Percentiles rank a stretch among this genome's conserved stretches.
Conservation (phyloP, 2,888 invertebrate species). For the Trichopria drosophilae region DNA sequence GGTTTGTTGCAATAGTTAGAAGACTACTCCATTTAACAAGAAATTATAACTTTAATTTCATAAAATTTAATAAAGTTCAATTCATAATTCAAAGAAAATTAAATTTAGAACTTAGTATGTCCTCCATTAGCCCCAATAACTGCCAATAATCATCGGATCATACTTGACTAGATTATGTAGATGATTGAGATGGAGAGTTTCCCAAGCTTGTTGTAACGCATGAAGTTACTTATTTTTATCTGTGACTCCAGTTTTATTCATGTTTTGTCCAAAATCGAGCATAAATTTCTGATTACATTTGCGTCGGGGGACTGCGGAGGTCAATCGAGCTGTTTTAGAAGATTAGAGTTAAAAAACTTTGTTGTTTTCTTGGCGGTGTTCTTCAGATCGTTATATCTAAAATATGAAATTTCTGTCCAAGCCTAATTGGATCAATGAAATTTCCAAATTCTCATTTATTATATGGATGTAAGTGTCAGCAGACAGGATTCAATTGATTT, state of each 20-base stretch:
- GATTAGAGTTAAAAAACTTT: constrained; percentile 7
- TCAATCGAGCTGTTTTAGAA: no score
- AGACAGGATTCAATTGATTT: constrained; percentile 9
- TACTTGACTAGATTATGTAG: no score
- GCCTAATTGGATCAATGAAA: constrained; percentile 6
- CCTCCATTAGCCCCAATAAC: no score
- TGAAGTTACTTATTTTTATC: no score
- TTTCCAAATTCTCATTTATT: constrained; percentile 11
- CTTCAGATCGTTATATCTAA: constrained; percentile 14
- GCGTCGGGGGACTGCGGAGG: constrained; percentile 18
- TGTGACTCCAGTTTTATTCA: no score
- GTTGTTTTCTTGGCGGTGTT: constrained; percentile 16
- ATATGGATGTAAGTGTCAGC: constrained; percentile 19
- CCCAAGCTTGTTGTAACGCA: no score
- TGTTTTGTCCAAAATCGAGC: constrained; percentile 7
- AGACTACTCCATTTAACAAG: no score
- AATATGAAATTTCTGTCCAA: constrained; percentile 8
- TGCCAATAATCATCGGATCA: no score
- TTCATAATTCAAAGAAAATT: constrained; percentile 12
- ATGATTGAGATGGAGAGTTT: no score
- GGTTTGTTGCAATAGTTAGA: no score
- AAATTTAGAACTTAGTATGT: no score
- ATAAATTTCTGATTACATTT: constrained; percentile 13
- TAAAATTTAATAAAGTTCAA: constrained; percentile 8
- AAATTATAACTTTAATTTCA: no score